Conservation (phyloP, 2,888 invertebrate genomes). For the Caenorhabditis becei region DNA sequence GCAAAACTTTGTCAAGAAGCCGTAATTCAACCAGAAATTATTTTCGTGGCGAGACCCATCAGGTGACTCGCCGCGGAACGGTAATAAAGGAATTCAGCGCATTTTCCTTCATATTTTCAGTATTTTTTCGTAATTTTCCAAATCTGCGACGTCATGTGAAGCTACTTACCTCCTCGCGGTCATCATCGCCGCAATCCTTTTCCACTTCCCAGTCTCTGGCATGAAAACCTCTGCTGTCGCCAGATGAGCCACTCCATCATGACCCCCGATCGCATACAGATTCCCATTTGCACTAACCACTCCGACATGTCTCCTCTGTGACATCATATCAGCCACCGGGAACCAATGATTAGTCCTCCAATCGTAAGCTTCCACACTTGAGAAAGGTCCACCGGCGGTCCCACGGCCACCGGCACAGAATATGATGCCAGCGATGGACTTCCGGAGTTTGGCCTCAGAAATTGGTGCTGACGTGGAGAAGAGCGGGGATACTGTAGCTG, state of each 20-base stretch:
- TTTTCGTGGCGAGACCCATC: too few species aligned
- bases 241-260: constrained; percentile 84
- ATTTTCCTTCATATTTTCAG: too few species aligned
- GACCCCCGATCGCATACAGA: constrained; percentile 84
- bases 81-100: too few species aligned
- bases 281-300: constrained; percentile 83
- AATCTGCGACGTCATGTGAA: too few species aligned
- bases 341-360: constrained; percentile 83
- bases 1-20: too few species aligned
- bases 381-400: constrained; percentile 83
- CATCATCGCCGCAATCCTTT: constrained; percentile 62
- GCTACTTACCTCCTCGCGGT: constrained; percentile 80
- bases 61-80: too few species aligned
- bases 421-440: constrained; percentile 83
- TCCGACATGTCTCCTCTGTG: constrained; percentile 83
- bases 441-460: constrained; percentile 81
- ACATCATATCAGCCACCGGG: constrained; percentile 83
- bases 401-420: constrained; percentile 84
- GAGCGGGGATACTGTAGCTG: constrained; percentile 1
- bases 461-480: neutral
- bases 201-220: constrained; percentile 57
- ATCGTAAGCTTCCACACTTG: constrained; percentile 83
- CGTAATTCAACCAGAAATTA: too few species aligned
- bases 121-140: too few species aligned
- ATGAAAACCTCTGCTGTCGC: constrained; percentile 82